Evolutionary conservation across 2,888 invertebrate genomes (phyloP).

Genomic region (Ichneumoninae sp.): DNA sequence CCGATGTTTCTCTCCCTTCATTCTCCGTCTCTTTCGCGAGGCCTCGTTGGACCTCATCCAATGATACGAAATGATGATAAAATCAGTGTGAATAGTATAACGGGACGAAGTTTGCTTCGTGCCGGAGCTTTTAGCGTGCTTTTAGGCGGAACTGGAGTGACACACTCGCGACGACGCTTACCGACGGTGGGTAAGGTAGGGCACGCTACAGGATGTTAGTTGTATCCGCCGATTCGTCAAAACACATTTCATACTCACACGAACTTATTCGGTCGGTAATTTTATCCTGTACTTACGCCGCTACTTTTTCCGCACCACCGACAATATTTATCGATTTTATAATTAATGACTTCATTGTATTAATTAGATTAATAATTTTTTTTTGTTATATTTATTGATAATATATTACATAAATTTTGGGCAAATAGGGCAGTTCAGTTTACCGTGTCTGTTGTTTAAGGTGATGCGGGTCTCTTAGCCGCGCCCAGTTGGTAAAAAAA

Average conservation of each 20-base stretch:
- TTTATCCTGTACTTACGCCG: too few species aligned
- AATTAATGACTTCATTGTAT: too few species aligned
- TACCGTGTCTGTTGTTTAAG: neutral
- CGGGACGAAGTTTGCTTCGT: neutral
- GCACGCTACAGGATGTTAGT: neutral
- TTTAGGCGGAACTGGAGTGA: neutral
- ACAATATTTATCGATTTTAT: neutral
- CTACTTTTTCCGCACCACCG: too few species aligned
- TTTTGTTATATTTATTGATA: neutral
- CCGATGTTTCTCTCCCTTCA: neutral
- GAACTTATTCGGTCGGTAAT: too few species aligned
- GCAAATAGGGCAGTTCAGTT: neutral
- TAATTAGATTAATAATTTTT: too few species aligned
- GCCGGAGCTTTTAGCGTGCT: slow-evolving; percentile 2
- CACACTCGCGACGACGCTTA: neutral
- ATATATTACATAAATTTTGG: neutral
- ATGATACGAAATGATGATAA: slow-evolving; percentile 50
- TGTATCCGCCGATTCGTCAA: neutral
- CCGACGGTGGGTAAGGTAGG: neutral
- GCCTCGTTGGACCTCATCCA: slow-evolving; percentile 31
- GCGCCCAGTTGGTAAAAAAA: too few species aligned
- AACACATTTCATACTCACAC: neutral
- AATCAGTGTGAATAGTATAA: slow-evolving; percentile 53
- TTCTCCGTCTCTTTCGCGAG: slow-evolving; percentile 12
- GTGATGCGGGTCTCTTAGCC: too few species aligned